Base-by-base conservation (phyloP, 2,888 invertebrate species). In the Lamellibrachia columna region DNA sequence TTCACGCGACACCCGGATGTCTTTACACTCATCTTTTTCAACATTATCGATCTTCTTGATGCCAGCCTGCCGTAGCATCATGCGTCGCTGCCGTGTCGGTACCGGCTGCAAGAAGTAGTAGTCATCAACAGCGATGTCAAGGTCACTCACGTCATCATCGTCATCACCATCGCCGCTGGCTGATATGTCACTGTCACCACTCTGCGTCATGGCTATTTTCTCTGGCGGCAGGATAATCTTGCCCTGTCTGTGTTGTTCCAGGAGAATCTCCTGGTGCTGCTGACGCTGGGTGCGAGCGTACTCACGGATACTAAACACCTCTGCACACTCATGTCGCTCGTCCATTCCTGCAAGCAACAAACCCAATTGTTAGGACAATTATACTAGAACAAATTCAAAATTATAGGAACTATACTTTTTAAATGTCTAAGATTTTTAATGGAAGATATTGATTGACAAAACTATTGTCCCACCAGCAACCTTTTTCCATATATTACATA, bases 11-110 rank as follows among this genome's bases (percentile, higher is more conserved):
- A 98, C 98, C 94, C 99, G 97, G 92, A 99, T 99, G 94, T 98
- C 98, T 93, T 98, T 97, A 96, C 99, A 99, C 95, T 99, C 99
- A 96, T 98, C 98, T 96, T 99, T 99, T 97, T 99, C 99, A 93
- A 97, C 97, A 4, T 98, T 98, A 96, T 99, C 99, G 95, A 99
- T 99, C 97, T 99, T 98, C 92, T 98, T 97, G 0, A 99, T 98
- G 0, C 99, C 99, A 8, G 99, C 98, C n/a, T 98, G 98, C 92
- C 99, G 97, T 40, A 99, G 97, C 92, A 99, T 97, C 3, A 98
- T 98, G 52, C 94, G 97, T 93, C 99, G 97, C 96, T 99, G 99
- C 95, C 98, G 97, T 3, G 99, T 98, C 9, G 99, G 98, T 93
- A 99, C 98, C 9, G 99, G 99, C 97, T 99, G 97, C 28, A 96